Base-by-base conservation (phyloP, 2,888 invertebrate genomes). In the Drosophila recens region DNA sequence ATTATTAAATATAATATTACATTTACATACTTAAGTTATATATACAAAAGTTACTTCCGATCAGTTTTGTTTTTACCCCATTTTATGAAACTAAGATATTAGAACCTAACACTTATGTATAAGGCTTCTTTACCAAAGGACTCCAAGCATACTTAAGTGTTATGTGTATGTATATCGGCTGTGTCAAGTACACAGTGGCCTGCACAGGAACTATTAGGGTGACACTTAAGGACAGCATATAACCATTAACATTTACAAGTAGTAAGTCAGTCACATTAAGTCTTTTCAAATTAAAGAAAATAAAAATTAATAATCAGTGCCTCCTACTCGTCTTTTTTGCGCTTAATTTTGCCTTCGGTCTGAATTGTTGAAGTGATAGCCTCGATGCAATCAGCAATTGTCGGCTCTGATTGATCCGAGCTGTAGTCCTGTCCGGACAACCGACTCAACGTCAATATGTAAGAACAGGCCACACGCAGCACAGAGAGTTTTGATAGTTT, bases 401-500 rank as follows among this genome's bases (percentile, higher is more conserved):
- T 94, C 3, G 95, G 94, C 42, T 93, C 92, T 54, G 94, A 94
- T 78, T 94, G 89, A 73, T 94, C 95, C 0, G 94, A 94, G 79
- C 94, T 94, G 78, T 95, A 94, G 85, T 96, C 96, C 77, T 94
- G 93, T 8, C 96, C 96, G 4, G 97, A 95, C 87, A 97, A 94
- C 77, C 95, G 94, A 52, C 97, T 96, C 72, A 98, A 93, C 0
- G 98, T 97, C 90, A 97, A 94, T 73, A 98, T 98, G 93, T 98
- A 98, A 70, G 97, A 97, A 92, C 98, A 97, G 2, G 98, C 98
- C 91, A 98, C 97, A 93, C 98, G 95, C 71, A 98, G 92, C 15
- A 98, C 98, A 1, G 98, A 98, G 57, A 98, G 93, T 91, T 98
- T 98, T 0, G 98, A 98, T 27, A 98, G 94, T 93, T 98, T 98